phyloP scores from a whole-genome alignment of 2,797 vertebrate genomes.

The Argya squamiceps region DNA sequence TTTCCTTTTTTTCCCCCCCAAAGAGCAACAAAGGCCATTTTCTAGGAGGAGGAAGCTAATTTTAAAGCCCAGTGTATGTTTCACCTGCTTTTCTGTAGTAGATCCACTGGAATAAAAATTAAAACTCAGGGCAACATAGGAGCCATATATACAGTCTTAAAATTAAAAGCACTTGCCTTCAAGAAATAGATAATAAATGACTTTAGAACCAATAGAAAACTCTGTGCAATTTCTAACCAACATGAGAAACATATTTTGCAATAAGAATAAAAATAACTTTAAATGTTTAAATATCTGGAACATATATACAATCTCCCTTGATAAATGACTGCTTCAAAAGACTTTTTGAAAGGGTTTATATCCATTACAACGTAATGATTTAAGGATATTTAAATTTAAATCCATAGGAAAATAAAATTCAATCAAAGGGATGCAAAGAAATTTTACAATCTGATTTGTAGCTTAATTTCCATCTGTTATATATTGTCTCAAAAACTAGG shows the following conservation, averaged over 20 bases:
- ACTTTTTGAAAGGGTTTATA: neutral
- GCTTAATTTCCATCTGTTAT: neutral
- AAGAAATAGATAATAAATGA: neutral
- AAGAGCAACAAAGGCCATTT: neutral
- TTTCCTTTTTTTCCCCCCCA: fast-evolving
- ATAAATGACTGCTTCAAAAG: neutral
- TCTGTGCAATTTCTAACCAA: neutral
- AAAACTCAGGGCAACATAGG: neutral
- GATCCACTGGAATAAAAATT: neutral
- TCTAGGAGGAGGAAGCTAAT: neutral
- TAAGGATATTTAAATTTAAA: neutral
- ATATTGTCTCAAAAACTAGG: neutral
- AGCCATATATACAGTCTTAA: neutral
- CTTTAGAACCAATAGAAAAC: neutral
- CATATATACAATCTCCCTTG: neutral
- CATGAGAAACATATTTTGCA: neutral
- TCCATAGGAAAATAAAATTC: neutral
- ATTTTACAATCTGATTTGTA: neutral
- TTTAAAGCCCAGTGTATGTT: neutral
- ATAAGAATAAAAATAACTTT: neutral
- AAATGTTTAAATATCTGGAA: neutral
- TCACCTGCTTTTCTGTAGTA: neutral
- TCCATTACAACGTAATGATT: neutral
- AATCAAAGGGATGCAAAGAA: neutral
- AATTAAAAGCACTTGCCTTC: neutral